Conservation (phyloP, 2,113 vertebrate genomes). For the Balaenoptera acutorostrata region DNA sequence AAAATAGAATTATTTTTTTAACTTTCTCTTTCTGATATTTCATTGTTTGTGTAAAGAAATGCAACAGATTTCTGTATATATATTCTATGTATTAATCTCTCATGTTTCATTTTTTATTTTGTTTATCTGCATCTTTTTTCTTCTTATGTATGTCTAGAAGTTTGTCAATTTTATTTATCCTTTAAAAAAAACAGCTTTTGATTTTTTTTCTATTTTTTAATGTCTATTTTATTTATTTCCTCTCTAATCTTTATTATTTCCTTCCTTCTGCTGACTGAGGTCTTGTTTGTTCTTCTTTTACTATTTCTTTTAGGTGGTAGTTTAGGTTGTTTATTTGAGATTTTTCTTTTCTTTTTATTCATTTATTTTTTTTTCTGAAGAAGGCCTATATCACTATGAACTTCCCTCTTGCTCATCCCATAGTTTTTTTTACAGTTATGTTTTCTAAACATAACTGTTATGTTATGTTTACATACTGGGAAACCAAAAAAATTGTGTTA, state of each 20-base stretch:
- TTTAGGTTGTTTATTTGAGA: not conserved
- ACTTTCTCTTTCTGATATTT: not conserved
- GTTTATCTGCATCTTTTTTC: not conserved
- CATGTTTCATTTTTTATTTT: not conserved
- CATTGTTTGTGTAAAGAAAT: not conserved
- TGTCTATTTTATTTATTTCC: not conserved
- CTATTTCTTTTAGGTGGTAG: not conserved
- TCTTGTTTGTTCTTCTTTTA: not conserved
- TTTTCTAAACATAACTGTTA: not conserved
- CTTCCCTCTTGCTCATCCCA: not conserved
- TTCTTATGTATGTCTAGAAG: not conserved
- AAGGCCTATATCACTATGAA: not conserved
- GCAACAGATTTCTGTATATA: not conserved
- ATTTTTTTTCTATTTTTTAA: not conserved
- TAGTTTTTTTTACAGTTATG: not conserved
- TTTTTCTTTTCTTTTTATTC: not conserved
- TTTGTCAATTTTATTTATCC: not conserved
- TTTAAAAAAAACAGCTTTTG: not conserved
- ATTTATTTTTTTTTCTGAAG: not conserved
- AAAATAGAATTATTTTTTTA: too few species aligned
- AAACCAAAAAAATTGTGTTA: not conserved
- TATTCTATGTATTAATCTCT: not conserved
- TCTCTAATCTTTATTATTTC: not conserved
- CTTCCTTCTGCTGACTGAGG: not conserved
- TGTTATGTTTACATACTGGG: not conserved